phyloP scores from a whole-genome alignment of 2,888 invertebrate species.

The Heliothis peltigera region DNA sequence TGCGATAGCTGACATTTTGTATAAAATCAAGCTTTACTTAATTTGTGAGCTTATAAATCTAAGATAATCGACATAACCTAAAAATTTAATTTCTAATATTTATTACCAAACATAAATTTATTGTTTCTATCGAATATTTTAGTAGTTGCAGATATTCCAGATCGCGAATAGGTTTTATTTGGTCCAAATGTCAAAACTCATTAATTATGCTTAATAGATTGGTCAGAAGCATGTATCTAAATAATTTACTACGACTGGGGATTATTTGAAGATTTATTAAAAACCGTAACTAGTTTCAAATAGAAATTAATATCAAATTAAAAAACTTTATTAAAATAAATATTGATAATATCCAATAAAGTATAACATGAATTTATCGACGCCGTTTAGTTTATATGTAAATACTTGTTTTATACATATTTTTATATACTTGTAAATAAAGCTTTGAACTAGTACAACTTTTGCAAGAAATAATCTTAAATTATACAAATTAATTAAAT shows the following conservation, averaged over 20 bases:
- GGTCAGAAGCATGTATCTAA: constrained; percentile 47
- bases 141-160: constrained; percentile 28
- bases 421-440: no score
- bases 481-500: constrained; percentile 30
- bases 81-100: constrained; percentile 35
- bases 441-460: no score
- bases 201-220: constrained; percentile 49
- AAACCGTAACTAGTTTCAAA: constrained; percentile 20
- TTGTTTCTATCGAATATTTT: constrained; percentile 47
- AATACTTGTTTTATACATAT: no score
- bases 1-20: constrained; percentile 56
- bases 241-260: constrained; percentile 32
- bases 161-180: constrained; percentile 30
- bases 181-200: constrained; percentile 49
- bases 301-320: not conserved
- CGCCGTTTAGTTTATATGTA: no score
- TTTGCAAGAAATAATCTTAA: constrained; percentile 5
- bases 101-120: constrained; percentile 29
- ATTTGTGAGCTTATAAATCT: constrained; percentile 31
- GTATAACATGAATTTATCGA: no score
- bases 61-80: constrained; percentile 48
- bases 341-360: no score
- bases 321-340: not conserved
- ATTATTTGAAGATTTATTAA: constrained; percentile 30
- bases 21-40: constrained; percentile 25